Conservation (phyloP, 2,888 invertebrate species). For the Zonitis immaculata region DNA sequence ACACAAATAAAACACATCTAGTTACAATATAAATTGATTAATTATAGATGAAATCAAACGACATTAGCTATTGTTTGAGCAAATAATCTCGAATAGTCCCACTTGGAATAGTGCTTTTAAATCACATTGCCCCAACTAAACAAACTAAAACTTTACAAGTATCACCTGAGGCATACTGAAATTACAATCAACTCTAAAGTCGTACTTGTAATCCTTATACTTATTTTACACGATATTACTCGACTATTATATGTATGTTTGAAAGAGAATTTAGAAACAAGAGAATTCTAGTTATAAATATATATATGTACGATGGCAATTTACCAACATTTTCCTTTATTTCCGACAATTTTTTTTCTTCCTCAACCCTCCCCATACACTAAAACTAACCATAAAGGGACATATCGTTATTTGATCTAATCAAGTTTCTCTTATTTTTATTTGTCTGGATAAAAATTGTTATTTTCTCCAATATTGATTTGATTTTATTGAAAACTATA, state of each 20-base stretch:
- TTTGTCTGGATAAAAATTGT: too few species aligned
- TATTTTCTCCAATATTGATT: too few species aligned
- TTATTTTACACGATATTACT: slow-evolving; percentile 4
- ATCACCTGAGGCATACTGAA: slow-evolving; percentile 15
- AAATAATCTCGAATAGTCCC: not conserved
- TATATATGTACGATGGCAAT: not conserved
- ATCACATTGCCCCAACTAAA: slow-evolving; percentile 9
- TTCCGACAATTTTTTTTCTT: not conserved
- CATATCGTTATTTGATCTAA: not conserved
- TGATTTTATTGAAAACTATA: too few species aligned
- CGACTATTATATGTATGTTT: not conserved
- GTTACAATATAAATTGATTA: not conserved
- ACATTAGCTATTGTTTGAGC: not conserved
- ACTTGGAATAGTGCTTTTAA: not conserved
- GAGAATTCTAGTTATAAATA: not conserved
- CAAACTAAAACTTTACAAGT: slow-evolving; percentile 12
- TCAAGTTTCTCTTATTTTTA: too few species aligned
- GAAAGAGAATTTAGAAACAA: not conserved
- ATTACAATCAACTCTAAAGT: slow-evolving; percentile 17
- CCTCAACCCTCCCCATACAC: not conserved
- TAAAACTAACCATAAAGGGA: not conserved
- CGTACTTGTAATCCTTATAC: slow-evolving; percentile 10
- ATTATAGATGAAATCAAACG: not conserved
- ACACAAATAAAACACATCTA: too few species aligned
- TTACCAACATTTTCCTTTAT: not conserved